Evolutionary conservation across 1,140 invertebrate species (phyloP), one percentile per base, ranked within the genome.

Genomic region (Bombus polaris): DNA sequence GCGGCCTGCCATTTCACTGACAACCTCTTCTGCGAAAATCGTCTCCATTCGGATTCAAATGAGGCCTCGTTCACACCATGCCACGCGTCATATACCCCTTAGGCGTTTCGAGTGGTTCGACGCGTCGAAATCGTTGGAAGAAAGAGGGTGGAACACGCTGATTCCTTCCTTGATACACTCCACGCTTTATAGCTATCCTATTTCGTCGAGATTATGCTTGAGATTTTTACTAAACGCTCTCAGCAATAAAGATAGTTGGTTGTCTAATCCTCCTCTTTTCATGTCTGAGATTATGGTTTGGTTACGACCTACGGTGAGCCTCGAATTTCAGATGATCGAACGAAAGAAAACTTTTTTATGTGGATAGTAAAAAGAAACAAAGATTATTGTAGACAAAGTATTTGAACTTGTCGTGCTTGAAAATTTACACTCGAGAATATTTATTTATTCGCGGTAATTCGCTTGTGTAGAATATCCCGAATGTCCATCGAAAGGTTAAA

Each of bases 41-140:
- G 92, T 92, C 92, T 93, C 93, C 92, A 94, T 94, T 94, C 93
- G 94, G 91, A 94, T 94, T 94, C 94, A 94, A 94, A 94, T 94
- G 93, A 94, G 93, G 82, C 90, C 92, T 94, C 93, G 92, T 93
- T 93, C 91, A 91, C 93, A 90, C 92, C 90, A 90, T 90, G 91
- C 92, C 92, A 94, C 91, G 93, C 93, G 92, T 92, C 93, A 92
- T 93, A 93, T 93, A 92, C 86, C 92, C 91, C 88, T 90, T 89
- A 83, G 89, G 91, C 90, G 87, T 82, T 90, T 70, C 75, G 76
- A 85, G 86, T 65, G 81, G 78, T 81, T 88, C 83, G 76, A 88
- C 86, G 88, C 80, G 83, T 86, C 83, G 75, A 83, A 90, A 81
- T 77, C 89, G 87, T 72, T 37, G 70, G 53, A 28, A 65, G 76